Evolutionary conservation across 2,113 vertebrate species (phyloP).

Genomic region (Otolemur garnettii): DNA sequence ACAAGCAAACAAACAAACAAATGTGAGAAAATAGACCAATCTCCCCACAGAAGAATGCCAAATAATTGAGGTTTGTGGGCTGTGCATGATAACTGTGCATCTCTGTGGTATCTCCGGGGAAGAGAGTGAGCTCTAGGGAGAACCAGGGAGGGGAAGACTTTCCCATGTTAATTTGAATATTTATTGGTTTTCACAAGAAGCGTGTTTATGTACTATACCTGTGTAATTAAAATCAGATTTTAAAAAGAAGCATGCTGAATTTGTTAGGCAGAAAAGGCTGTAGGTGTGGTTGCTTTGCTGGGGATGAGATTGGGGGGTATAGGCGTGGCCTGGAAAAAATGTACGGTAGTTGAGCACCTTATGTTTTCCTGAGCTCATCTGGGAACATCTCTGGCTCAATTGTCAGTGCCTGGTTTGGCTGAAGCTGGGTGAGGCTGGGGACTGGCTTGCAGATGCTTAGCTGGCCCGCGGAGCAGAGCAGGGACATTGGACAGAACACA

Average conservation of each 20-base stretch:
- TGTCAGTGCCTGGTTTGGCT: not conserved
- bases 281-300: not conserved
- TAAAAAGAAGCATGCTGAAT: not conserved
- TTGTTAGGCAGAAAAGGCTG: not conserved
- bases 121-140: not conserved
- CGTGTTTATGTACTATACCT: fast-evolving
- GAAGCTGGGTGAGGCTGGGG: too few relatives aligned
- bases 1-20: not conserved
- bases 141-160: fast-evolving
- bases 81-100: too few relatives aligned
- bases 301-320: too few relatives aligned
- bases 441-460: not conserved
- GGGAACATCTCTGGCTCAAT: not conserved
- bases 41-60: not conserved
- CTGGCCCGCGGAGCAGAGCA: fast-evolving
- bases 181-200: not conserved
- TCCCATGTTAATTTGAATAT: not conserved
- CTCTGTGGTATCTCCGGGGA: not conserved
- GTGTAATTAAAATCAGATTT: not conserved
- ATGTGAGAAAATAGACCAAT: not conserved
- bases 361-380: too few relatives aligned
- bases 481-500: not conserved
- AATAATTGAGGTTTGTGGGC: not conserved
- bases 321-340: not conserved
- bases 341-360: not conserved